Evolutionary conservation across 2,113 vertebrate genomes (phyloP).

Genomic region (Orientallactaga bullata): DNA sequence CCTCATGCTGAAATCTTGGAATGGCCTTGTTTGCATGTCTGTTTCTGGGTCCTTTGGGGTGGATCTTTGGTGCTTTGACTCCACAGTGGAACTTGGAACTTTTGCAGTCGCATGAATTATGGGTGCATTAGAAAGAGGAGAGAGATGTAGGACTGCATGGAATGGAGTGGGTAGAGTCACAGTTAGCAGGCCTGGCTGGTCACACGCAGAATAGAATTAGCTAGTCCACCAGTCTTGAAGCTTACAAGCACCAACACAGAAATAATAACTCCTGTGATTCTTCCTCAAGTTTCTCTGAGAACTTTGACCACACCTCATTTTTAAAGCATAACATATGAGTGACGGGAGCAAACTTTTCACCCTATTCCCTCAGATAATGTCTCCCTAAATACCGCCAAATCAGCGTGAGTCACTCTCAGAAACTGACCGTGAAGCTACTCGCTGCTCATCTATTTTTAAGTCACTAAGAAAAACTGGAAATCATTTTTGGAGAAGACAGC

Average conservation of each 20-base stretch:
- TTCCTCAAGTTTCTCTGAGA: not conserved
- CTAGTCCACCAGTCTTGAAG: not conserved
- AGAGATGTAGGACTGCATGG: too few species aligned
- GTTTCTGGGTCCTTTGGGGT: not conserved
- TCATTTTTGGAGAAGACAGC: constrained; percentile 9
- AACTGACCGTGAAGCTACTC: not conserved
- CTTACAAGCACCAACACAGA: not conserved
- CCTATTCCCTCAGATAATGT: not conserved
- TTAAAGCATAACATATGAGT: not conserved
- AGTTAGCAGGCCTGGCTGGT: not conserved
- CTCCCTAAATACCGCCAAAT: not conserved
- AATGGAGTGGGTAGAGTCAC: accelerated
- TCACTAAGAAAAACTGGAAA: constrained; percentile 39
- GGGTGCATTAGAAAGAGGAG: not conserved
- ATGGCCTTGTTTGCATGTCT: not conserved
- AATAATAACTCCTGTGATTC: not conserved
- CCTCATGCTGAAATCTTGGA: not conserved
- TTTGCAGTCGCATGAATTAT: accelerated
- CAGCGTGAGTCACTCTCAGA: not conserved
- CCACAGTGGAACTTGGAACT: not conserved
- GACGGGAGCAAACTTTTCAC: not conserved
- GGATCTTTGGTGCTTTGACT: not conserved
- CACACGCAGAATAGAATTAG: too few species aligned
- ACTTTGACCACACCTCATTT: constrained; percentile 30
- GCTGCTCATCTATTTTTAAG: not conserved